Base-by-base conservation (phyloP, 2,888 invertebrate species). In the Andricus quercusramuli region DNA sequence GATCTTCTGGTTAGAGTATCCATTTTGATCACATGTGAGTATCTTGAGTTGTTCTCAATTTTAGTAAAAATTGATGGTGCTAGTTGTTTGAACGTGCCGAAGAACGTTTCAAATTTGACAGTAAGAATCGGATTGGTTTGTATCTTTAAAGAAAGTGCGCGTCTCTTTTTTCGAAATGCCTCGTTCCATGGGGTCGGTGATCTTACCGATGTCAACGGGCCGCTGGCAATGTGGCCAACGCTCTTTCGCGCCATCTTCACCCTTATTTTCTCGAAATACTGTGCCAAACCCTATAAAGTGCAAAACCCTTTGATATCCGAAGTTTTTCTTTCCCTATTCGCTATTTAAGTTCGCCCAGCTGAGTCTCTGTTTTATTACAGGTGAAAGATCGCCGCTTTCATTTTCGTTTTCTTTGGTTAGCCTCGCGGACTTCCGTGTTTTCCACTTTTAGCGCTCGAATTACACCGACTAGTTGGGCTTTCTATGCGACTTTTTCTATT, bases 21-120 rank as follows among this genome's bases (percentile, higher is more conserved):
- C 96, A 96, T 96, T 96, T 95, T 94, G 96, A 96, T 96, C 96
- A 96, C 96, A 97, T 96, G 97, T 97, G 96, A 97, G 96, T 97
- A 96, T 94, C 88, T 85, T 88, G 91, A 91, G 88, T 90, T 90
- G 90, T 88, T 90, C 89, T 89, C 85, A 87, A 88, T 89, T 92
- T 91, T 86, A 85, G 88, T 87, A 88, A 84, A 86, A 89, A 88
- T 87, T 88, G 86, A 88, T 87, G 87, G 88, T 89, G 89, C 85
- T 86, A 84, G 84, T 85, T 82, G 84, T 79, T 85, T 86, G 84
- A 86, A 86, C 83, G 81, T 64, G 79, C 79, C 64, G 79, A 82
- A 79, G 64, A 83, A 82, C 83, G 74, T 86, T 83, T 80, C 86
- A 56, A 86, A 86, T 86, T 83, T 83, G 79, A 82, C 78, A 86